Evolutionary conservation across 2,113 vertebrate species (phyloP), one percentile per base, ranked within the genome.

Genomic region (Grammomys dolichurus): DNA sequence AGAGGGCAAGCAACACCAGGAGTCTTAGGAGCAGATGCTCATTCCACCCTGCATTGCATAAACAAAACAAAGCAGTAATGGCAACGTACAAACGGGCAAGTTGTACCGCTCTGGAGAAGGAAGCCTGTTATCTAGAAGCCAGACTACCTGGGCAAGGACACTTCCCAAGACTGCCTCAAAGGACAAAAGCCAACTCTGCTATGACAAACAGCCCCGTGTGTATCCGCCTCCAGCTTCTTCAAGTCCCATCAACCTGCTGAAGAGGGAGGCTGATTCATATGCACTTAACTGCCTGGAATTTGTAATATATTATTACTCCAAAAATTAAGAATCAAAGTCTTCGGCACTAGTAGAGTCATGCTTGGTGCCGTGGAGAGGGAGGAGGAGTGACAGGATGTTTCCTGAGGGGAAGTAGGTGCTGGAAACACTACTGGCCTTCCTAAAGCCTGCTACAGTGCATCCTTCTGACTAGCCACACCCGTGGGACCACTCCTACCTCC

Each of bases 381-480:
- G 33, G 5, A 19, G 31, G 26, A 46, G 3, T 0, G 24, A 40
- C 31, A 22, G 5, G 8, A 6, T 0, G 14, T 5, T 22, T 58
- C 65, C 60, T 17, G 54, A 75, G 73, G 51, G 51, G 24, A 43
- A 20, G 65, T 0, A 7, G 20, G 19, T 24, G 48, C 56, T 28
- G 48, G 28, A 51, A 33, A 28, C 86, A 91, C n/a, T 12, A 1
- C 40, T 26, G n/a, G 28, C n/a, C 1, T 11, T 63, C 56, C 84
- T 16, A 31, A 54, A n/a, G n/a, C 84, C 19, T 60, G 33, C 36
- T 40, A 1, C 7, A 2, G 13, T 12, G 65, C 12, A 40, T 40
- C 48, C 33, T 10, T 12, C 48, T 0, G 0, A 54, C 6, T 1
- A 0, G 19, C 63, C 51, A n/a, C 43, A 28, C 0, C 0, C 1